Evolutionary conservation across 2,113 vertebrate genomes (phyloP).

Genomic region (Ictidomys tridecemlineatus): DNA sequence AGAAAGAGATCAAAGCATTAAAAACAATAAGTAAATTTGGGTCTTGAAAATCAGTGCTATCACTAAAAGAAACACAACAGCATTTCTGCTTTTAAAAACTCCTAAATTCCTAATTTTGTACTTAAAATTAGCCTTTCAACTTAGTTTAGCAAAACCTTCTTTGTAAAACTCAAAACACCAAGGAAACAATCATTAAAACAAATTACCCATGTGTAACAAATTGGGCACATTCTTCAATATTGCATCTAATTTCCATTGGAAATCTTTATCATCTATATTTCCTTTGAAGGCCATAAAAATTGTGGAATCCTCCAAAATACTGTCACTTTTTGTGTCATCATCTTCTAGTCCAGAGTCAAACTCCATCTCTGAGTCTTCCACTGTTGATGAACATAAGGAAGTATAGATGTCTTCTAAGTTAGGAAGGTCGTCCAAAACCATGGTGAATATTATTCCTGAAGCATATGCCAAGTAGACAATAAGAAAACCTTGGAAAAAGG

Average conservation of each 20-base stretch:
- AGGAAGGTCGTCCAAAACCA: conserved; percentile 88
- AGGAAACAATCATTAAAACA: conserved; percentile 68
- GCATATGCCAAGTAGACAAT: conserved; percentile 78
- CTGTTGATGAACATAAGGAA: conserved; percentile 88
- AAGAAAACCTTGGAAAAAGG: conserved; percentile 82
- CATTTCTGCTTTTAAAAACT: conserved; percentile 40
- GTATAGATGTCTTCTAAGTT: conserved; percentile 86
- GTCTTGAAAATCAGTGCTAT: conserved; percentile 36
- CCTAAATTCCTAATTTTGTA: conserved; percentile 30
- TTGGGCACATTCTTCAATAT: conserved; percentile 93
- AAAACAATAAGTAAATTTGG: conserved; percentile 53
- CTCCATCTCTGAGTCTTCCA: conserved; percentile 90
- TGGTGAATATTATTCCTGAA: conserved; percentile 84
- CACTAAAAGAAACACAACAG: conserved; percentile 32
- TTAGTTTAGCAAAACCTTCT: background rate
- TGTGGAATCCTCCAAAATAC: conserved; percentile 88
- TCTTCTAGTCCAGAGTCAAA: conserved; percentile 93
- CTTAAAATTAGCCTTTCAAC: conserved; percentile 49
- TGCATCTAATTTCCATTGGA: conserved; percentile 92
- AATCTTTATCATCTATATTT: conserved; percentile 95
- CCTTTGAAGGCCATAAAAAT: conserved; percentile 97
- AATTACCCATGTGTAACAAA: conserved; percentile 94
- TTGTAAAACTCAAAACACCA: conserved; percentile 61
- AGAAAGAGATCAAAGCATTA: conserved; percentile 34
- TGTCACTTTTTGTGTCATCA: conserved; percentile 88